Evolutionary conservation across 2,113 vertebrate genomes (phyloP).

Genomic region (Procavia capensis): DNA sequence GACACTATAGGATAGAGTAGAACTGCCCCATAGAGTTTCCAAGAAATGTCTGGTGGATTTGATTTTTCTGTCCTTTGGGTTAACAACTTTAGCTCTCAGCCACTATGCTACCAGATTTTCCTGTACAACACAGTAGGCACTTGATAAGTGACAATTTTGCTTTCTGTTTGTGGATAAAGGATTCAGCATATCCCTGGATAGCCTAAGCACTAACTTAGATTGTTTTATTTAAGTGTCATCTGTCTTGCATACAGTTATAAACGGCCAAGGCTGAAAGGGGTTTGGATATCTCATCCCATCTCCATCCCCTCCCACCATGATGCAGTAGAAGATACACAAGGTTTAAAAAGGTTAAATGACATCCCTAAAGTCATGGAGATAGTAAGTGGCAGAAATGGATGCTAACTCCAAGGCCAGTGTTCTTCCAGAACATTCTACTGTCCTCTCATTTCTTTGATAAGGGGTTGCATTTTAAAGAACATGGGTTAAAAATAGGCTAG

Average conservation of each 20-base stretch:
- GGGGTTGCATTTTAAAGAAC: neutral
- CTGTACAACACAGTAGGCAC: neutral
- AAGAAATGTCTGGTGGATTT: too few species aligned
- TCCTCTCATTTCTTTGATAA: neutral
- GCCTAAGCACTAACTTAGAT: neutral
- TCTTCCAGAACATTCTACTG: neutral
- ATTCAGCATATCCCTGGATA: neutral
- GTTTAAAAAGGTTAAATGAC: neutral
- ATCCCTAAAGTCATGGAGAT: neutral
- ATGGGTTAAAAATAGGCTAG: neutral
- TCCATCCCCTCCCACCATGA: neutral
- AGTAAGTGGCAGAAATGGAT: neutral
- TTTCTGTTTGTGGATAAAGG: neutral
- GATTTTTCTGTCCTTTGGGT: too few species aligned
- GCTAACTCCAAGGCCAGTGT: neutral
- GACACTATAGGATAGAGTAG: too few species aligned
- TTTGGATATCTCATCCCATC: neutral
- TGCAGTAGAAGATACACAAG: neutral
- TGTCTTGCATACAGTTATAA: neutral
- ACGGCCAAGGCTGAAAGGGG: neutral
- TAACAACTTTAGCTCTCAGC: too few species aligned
- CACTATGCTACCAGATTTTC: too few species aligned
- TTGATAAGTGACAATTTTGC: neutral
- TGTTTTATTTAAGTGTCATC: neutral
- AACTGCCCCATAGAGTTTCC: too few species aligned